Percentiles rank a stretch among this genome's conserved stretches.
Conservation (phyloP, 2,888 invertebrate genomes). For the Carcina quercana region DNA sequence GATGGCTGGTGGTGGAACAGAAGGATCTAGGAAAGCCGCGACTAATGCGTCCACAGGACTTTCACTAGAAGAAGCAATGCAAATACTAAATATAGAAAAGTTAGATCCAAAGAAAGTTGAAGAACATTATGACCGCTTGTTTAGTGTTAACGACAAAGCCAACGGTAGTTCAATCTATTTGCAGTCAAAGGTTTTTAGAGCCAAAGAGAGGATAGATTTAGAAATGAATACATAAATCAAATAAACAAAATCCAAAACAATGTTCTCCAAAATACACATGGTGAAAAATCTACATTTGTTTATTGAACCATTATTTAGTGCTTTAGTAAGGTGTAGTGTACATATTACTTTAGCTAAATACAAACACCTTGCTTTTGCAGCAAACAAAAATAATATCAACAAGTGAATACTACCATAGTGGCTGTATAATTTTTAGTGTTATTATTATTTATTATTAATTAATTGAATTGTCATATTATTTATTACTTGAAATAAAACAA, state of each 20-base stretch:
- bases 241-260: conserved; percentile 32
- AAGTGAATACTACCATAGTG: too few species aligned
- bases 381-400: too few species aligned
- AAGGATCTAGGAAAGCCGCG: conserved; percentile 82
- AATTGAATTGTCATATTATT: too few species aligned
- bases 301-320: too few species aligned
- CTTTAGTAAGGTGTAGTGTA: neutral
- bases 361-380: too few species aligned
- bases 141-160: conserved; percentile 90
- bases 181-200: conserved; percentile 97
- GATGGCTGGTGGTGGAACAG: conserved; percentile 80
- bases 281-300: conserved; percentile 40
- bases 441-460: conserved; percentile 44
- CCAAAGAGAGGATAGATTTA: conserved; percentile 90
- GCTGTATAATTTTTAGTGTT: conserved; percentile 73
- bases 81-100: conserved; percentile 90
- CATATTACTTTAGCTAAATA: neutral
- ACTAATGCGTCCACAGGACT: conserved; percentile 87
- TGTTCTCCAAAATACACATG: conserved; percentile 42
- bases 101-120: conserved; percentile 80
- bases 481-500: too few species aligned
- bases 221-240: conserved; percentile 79
- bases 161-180: conserved; percentile 98
- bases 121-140: conserved; percentile 89
- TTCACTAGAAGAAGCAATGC: conserved; percentile 94